Base-by-base conservation (phyloP, 2,113 vertebrate species). In the Cepphus grylle region DNA sequence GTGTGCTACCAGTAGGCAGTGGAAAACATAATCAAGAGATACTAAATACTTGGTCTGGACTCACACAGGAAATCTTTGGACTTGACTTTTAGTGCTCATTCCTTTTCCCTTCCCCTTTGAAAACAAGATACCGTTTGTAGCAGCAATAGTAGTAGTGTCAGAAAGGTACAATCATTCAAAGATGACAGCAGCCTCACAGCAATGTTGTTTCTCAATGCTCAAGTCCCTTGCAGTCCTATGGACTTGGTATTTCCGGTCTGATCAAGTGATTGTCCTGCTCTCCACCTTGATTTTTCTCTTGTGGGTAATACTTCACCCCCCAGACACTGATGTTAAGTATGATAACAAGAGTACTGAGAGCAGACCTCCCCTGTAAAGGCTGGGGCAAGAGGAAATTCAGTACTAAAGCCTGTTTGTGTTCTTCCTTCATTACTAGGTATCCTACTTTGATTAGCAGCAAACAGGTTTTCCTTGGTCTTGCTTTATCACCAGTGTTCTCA, bases 311-410 rank as follows among this genome's bases (percentile, higher is more conserved):
- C n/a, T 58, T 84, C 5, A 15, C 5, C 26, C 23, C 13, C 20
- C 29, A 30, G 23, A 26, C 40, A 19, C 26, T 71, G n/a, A 3
- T 0, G 0, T 32, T 45, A 49, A 32, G 8, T 61, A 12, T 5
- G 16, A 25, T n/a, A 42, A 38, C 19, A 36, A 43, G 30, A 63
- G 4, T 32, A 22, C 25, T 32, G 29, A 63, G 25, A 61, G 16
- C 23, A 85, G 49, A 42, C 11, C 7, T 59, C 15, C 62, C 11
- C 36, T 43, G 6, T 23, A 45, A 55, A 88, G 38, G 19, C 6
- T 18, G 40, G 55, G 13, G 8, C 17, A 49, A 73, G 8, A 50
- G 4, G 11, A 80, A 90, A 77, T 55, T 47, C 4, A 43, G 8
- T 30, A 9, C 30, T 42, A 32, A 38, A 56, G 13, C 23, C 16